These are phyloP conservation scores for Protonibea diacanthus DNA, from an alignment of 2,797 vertebrate genomes.

Conservation along the genomic window DNA sequence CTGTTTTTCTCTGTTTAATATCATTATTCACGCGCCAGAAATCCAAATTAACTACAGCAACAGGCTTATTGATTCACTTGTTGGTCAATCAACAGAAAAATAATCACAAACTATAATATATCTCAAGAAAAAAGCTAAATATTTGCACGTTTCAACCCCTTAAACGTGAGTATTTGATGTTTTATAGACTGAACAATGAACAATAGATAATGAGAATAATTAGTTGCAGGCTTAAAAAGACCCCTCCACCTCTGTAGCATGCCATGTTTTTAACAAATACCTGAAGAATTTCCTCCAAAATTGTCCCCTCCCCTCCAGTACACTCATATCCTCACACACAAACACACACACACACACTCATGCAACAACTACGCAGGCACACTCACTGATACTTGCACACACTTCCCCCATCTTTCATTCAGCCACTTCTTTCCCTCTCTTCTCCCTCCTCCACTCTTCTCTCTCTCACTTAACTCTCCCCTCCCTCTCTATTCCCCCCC, in stretches of 20 bases:
- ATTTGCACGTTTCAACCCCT: background rate
- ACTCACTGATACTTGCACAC: constrained; percentile 70
- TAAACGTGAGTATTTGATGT: background rate
- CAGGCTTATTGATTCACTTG: background rate
- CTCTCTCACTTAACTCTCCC: constrained; percentile 72
- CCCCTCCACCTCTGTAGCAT: background rate
- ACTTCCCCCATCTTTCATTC: constrained; percentile 82
- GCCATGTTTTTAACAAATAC: constrained; percentile 17
- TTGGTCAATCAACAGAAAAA: background rate
- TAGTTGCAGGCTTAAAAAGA: background rate
- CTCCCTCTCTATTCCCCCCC: constrained; percentile 48
- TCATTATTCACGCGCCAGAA: constrained; percentile 13
- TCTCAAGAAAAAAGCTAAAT: background rate
- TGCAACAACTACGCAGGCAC: constrained; percentile 60
- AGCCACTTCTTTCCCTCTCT: constrained; percentile 67
- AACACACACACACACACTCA: constrained; percentile 42
- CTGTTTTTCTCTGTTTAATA: background rate
- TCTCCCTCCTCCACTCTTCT: constrained; percentile 60
- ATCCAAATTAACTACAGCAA: background rate
- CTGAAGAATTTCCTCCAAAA: constrained; percentile 23
- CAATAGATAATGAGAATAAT: constrained; percentile 7
- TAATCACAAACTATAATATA: background rate
- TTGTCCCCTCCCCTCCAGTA: constrained; percentile 9
- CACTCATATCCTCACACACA: constrained; percentile 34
- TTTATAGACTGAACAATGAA: background rate